phyloP scores from a whole-genome alignment of 2,797 vertebrate species.

The Karalla daura region DNA sequence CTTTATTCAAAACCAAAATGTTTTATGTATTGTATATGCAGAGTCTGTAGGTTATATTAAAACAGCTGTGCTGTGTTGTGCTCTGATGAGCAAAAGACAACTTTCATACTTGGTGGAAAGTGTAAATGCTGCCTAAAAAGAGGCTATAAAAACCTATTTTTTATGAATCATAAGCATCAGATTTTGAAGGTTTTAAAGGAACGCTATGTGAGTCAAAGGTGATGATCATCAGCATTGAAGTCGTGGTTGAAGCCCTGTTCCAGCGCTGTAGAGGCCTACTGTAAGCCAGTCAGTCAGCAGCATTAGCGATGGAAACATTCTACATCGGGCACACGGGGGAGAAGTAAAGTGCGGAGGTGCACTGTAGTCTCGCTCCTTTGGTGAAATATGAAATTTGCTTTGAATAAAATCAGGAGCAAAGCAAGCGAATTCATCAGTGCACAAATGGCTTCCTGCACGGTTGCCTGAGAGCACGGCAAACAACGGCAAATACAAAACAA shows the following conservation, averaged over 20 bases:
- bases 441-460: conserved; percentile 39
- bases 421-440: conserved; percentile 36
- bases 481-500: conserved; percentile 14
- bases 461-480: background rate
- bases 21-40: no score
- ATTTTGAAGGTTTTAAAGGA: no score
- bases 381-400: conserved; percentile 33
- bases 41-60: no score
- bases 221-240: no score
- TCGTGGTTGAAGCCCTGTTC: conserved; percentile 56
- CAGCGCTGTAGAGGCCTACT: conserved; percentile 40
- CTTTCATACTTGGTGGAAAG: background rate
- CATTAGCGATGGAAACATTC: conserved; percentile 43
- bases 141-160: no score
- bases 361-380: conserved; percentile 20
- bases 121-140: no score
- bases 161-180: no score
- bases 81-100: background rate
- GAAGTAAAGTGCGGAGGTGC: conserved; percentile 35
- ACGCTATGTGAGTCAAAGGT: no score
- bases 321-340: conserved; percentile 20
- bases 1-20: no score
- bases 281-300: conserved; percentile 48
- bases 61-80: no score
- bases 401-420: conserved; percentile 36